phyloP scores from a whole-genome alignment of 2,888 invertebrate genomes.

The Drosophila heteroneura region DNA sequence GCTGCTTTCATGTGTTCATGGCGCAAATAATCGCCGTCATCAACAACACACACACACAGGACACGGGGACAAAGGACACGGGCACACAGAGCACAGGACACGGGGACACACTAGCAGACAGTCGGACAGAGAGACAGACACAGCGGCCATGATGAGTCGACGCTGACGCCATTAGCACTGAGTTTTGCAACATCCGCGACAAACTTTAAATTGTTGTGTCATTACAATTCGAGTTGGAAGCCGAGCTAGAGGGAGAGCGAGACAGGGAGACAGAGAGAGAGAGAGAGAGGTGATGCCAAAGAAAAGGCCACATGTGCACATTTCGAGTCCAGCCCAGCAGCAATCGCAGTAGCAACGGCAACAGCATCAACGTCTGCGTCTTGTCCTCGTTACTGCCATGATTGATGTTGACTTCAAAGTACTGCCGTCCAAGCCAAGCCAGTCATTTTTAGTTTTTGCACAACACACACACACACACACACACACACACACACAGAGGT shows the following conservation, averaged over 20 bases:
- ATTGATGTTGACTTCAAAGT: slow-evolving; percentile 80
- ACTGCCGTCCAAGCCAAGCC: slow-evolving; percentile 62
- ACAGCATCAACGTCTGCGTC: slow-evolving; percentile 45
- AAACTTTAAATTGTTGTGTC: slow-evolving; percentile 82
- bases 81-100: slow-evolving; percentile 9
- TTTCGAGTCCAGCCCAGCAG: slow-evolving; percentile 41
- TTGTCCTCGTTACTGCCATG: slow-evolving; percentile 70
- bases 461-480: background rate
- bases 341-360: background rate
- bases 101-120: background rate
- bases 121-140: slow-evolving; percentile 15
- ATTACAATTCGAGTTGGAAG: slow-evolving; percentile 73
- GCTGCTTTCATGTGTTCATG: slow-evolving; percentile 81
- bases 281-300: slow-evolving; percentile 28
- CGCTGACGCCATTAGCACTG: slow-evolving; percentile 79
- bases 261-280: background rate
- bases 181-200: slow-evolving; percentile 80
- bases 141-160: slow-evolving; percentile 66
- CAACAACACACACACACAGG: slow-evolving; percentile 59
- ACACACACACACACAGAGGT: slow-evolving; percentile 1
- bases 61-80: slow-evolving; percentile 8
- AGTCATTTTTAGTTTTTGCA: slow-evolving; percentile 44
- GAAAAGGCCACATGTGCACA: slow-evolving; percentile 60
- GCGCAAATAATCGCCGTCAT: slow-evolving; percentile 80
- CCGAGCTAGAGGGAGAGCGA: slow-evolving; percentile 3